Evolutionary conservation across 2,888 invertebrate species (phyloP).

Genomic region (Nomada ruficornis): DNA sequence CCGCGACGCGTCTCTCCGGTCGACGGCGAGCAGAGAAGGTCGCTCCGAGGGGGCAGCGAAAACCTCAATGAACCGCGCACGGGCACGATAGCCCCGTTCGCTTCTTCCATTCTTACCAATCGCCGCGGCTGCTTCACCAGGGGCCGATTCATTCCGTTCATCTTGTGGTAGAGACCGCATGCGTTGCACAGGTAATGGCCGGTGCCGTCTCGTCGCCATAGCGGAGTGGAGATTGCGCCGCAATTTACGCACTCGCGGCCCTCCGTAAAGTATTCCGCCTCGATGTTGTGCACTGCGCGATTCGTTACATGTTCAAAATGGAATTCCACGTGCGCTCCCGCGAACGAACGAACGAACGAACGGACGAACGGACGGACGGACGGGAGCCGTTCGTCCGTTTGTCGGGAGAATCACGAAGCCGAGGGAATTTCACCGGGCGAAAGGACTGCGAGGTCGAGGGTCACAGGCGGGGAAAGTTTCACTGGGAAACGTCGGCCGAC

Average conservation of each 20-base stretch:
- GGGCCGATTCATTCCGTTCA: conserved; percentile 97
- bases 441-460: too few relatives aligned
- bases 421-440: background rate
- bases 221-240: conserved; percentile 97
- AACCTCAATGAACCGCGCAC: background rate
- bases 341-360: background rate
- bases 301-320: conserved; percentile 56
- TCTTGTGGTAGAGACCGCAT: conserved; percentile 99
- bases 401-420: too few relatives aligned
- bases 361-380: too few relatives aligned
- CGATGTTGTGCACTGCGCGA: conserved; percentile 82
- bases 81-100: background rate
- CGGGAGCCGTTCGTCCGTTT: too few relatives aligned
- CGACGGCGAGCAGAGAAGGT: background rate
- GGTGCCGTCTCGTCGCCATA: conserved; percentile 98
- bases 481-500: background rate
- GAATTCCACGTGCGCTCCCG: too few relatives aligned
- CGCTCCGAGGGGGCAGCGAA: background rate
- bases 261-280: conserved; percentile 86
- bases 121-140: conserved; percentile 96
- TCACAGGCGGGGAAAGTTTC: too few relatives aligned
- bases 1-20: background rate
- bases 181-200: conserved; percentile 99
- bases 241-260: conserved; percentile 99
- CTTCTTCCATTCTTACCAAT: conserved; percentile 88